phyloP scores from a whole-genome alignment of 2,888 invertebrate species.

The Drosophila rubida region DNA sequence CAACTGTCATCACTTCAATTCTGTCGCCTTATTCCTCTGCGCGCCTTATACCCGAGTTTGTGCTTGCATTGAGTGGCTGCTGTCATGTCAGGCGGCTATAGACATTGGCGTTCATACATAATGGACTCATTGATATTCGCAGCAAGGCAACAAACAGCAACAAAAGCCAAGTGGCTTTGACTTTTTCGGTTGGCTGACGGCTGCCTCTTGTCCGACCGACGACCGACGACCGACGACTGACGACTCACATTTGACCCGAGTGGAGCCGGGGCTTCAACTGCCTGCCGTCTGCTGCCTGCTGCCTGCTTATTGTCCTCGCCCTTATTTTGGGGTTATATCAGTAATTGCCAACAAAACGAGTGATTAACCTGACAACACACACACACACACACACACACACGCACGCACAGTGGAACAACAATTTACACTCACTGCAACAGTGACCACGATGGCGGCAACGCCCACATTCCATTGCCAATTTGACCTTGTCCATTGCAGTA shows the following conservation, averaged over 20 bases:
- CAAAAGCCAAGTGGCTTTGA: conserved; percentile 53
- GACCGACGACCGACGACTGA: no score
- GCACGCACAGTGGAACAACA: conserved; percentile 22
- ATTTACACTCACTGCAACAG: conserved; percentile 27
- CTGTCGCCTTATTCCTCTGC: background rate
- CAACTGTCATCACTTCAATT: conserved; percentile 58
- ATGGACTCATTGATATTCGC: conserved; percentile 77
- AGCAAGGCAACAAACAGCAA: conserved; percentile 49
- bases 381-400: conserved; percentile 26
- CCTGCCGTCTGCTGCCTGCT: background rate
- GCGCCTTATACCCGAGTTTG: background rate
- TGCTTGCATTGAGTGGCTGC: conserved; percentile 39
- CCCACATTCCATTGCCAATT: conserved; percentile 41
- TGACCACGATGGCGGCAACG: conserved; percentile 23
- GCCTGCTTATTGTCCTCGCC: conserved; percentile 53
- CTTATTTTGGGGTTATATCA: conserved; percentile 48
- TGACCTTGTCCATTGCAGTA: conserved; percentile 54
- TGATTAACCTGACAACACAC: conserved; percentile 71
- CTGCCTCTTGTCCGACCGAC: background rate
- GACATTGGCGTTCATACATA: conserved; percentile 77
- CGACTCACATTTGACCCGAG: conserved; percentile 34
- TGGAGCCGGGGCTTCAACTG: conserved; percentile 6
- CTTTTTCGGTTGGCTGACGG: conserved; percentile 13
- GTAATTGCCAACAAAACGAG: conserved; percentile 82
- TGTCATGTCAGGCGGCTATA: conserved; percentile 79